Evolutionary conservation across 2,888 invertebrate genomes (phyloP).

Genomic region (Ophion obscuratus): DNA sequence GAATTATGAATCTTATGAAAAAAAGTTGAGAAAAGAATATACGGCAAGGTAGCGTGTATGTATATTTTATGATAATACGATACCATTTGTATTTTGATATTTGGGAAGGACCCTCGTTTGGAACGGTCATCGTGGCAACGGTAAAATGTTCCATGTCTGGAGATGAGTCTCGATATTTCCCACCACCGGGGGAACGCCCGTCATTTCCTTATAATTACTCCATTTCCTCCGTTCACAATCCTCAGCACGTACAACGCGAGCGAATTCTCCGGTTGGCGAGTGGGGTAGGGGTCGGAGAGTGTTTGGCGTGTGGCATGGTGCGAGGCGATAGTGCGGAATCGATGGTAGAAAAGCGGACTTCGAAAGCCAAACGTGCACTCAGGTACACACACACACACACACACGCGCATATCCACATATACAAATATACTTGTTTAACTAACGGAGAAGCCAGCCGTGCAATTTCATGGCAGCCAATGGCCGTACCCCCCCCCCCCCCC

Average conservation of each 20-base stretch:
- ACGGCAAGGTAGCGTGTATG: background rate
- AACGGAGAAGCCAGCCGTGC: conserved; percentile 61
- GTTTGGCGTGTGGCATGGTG: conserved; percentile 68
- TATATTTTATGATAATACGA: background rate
- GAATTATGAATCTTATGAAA: background rate
- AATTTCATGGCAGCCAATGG: conserved; percentile 69
- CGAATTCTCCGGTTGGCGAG: conserved; percentile 63
- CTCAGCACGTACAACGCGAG: conserved; percentile 62
- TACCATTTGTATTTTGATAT: conserved; percentile 10
- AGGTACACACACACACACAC: conserved; percentile 4
- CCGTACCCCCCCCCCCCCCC: conserved; percentile 39
- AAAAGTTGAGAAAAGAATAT: background rate
- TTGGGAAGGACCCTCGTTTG: background rate
- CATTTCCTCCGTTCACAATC: conserved; percentile 77
- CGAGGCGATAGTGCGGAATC: conserved; percentile 75
- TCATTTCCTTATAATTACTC: conserved; percentile 83
- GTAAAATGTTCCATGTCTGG: conserved; percentile 61
- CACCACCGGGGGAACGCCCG: conserved; percentile 82
- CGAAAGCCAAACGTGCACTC: conserved; percentile 67
- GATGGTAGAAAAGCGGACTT: conserved; percentile 79
- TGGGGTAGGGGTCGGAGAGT: conserved; percentile 50
- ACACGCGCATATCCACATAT: background rate
- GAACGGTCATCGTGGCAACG: conserved; percentile 34
- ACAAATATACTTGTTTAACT: conserved; percentile 48
- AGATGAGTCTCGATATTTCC: conserved; percentile 74